Base-by-base conservation (phyloP, 2,888 invertebrate genomes). In the Ramazzottius varieornatus region DNA sequence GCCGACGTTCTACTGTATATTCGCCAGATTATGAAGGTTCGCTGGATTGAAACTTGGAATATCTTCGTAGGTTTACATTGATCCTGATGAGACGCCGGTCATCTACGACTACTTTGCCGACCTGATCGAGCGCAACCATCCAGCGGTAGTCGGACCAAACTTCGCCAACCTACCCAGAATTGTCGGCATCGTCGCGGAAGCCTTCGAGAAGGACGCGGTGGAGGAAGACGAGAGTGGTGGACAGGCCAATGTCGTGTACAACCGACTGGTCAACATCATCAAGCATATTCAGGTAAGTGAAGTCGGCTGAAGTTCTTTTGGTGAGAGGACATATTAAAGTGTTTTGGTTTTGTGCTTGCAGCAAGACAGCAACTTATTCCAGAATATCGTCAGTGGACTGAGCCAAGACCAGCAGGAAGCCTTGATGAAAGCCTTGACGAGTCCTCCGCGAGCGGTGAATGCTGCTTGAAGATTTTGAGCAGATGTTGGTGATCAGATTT, bases 41-140 rank as follows among this genome's bases (percentile, higher is more conserved):
- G n/a, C n/a, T n/a, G n/a, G n/a, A n/a, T n/a, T 71, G 75, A 74
- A 46, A n/a, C n/a, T n/a, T n/a, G n/a, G n/a, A n/a, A n/a, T n/a
- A n/a, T n/a, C n/a, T n/a, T n/a, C n/a, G n/a, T n/a, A n/a, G n/a
- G n/a, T 94, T 46, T 84, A 86, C 70, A 94, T 94, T 74, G 98
- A 99, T 77, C 82, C 84, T 20, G 96, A 94, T 71, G 98, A 98
- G 78, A 88, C 93, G 64, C 87, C 88, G 32, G 88, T 92, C 74
- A 87, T 98, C 68, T 99, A 94, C 77, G 86, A 86, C 67, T 88
- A 93, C 76, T 80, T 99, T 70, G 93, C 93, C 79, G 93, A 94
- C 80, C 81, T 96, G 70, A 86, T 93, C 69, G 90, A 92, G 77
- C 82, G 4, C n/a, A 91, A 92, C 73, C 86, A 94, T 79, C 84